Evolutionary conservation across 2,797 vertebrate genomes (phyloP), one percentile per base, ranked within the genome.

Genomic region (Kryptopterus vitreolus): DNA sequence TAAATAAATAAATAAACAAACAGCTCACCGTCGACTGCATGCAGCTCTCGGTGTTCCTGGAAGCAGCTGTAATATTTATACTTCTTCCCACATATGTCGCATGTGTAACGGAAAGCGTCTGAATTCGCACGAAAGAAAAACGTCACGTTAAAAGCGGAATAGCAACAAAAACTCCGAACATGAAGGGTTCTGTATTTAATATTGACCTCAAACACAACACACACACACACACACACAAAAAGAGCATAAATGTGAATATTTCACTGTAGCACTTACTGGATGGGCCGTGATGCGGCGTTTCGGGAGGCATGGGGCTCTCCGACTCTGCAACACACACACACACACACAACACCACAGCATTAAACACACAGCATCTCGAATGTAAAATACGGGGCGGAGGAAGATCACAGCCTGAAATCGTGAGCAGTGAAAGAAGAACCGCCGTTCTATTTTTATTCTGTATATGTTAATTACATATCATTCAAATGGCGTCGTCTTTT

Each of bases 31-130:
- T 99, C 98, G 77, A 99, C 97, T 0, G 98, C 97, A 7, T 99
- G 98, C 26, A 99, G 94, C 88, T 99, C 98, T 85, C 98, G 92
- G 89, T 99, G 98, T 88, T 99, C 98, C 83, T 99, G 98, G 93
- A 99, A 99, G 88, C 98, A 99, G 93, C 97, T 99, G 91, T 99
- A 99, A 89, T 99, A 99, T 90, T 99, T 99, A 83, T 99, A 99
- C 87, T 99, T 99, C 92, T 99, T 99, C 83, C 98, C 98, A 76
- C 98, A 99, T 87, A 99, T 98, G 90, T 99, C 98, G 90, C 98
- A 99, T 0, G 97, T 97, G 90, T 99, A 99, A 91, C 98, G 96
- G 93, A 99, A 99, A 88, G 96, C 96, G 91, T 95, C 98, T 98
- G 92, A 26, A 88, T 86, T 81, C 50, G 77, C 12, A 59, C 22